These are phyloP conservation scores for Peucedramus taeniatus DNA, from an alignment of 2,113 vertebrate genomes.

Conservation along the genomic window DNA sequence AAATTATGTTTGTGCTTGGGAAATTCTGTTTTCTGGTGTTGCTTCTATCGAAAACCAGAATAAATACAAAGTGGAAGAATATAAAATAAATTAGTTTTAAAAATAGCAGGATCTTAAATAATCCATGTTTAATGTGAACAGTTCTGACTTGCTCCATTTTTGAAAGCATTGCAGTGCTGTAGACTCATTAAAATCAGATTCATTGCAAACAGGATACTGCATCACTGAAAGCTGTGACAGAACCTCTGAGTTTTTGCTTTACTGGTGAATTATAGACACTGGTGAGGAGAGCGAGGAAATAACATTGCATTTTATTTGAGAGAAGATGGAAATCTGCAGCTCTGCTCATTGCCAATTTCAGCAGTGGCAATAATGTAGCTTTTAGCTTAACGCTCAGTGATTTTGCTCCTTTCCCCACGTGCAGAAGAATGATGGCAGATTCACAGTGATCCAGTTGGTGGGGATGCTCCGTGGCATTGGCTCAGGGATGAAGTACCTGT, in stretches of 20 bases:
- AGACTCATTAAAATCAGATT: conserved; percentile 56
- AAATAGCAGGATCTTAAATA: conserved; percentile 50
- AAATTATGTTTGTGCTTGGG: background rate
- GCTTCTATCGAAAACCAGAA: background rate
- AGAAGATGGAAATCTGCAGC: background rate
- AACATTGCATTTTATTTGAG: conserved; percentile 1
- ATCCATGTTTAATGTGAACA: conserved; percentile 22
- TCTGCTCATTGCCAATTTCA: background rate
- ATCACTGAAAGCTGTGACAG: conserved; percentile 45
- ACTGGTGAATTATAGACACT: conserved; percentile 50
- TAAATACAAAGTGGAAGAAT: background rate
- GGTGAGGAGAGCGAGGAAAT: conserved; percentile 33
- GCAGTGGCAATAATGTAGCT: conserved; percentile 1
- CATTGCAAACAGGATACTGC: conserved; percentile 1
- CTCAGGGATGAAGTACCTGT: conserved; percentile 97
- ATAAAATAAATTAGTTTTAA: background rate
- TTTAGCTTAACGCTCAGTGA: conserved; percentile 31
- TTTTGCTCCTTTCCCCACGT: background rate
- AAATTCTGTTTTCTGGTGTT: background rate
- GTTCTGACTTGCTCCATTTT: conserved; percentile 45
- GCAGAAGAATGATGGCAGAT: conserved; percentile 96
- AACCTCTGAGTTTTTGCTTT: background rate
- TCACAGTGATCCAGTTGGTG: conserved; percentile 96
- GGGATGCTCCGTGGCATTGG: conserved; percentile 95
- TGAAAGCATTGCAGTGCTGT: background rate